Percentiles rank a stretch among this genome's conserved stretches.
Conservation (phyloP, 2,113 vertebrate species). For the Neotoma lepida region DNA sequence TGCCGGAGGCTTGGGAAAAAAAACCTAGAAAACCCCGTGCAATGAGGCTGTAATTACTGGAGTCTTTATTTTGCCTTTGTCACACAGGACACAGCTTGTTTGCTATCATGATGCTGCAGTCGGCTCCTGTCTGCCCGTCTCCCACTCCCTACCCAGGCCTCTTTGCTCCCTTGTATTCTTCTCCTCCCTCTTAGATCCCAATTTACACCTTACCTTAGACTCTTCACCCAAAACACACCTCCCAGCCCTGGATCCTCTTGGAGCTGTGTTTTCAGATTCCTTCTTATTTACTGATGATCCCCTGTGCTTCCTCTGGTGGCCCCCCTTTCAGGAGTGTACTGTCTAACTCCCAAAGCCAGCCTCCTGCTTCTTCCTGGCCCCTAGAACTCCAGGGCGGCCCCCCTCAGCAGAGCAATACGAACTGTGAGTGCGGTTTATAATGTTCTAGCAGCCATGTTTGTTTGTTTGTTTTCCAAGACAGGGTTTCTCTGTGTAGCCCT, state of each 20-base stretch:
- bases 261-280: not conserved
- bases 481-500: not conserved
- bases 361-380: not conserved
- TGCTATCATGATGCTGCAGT: not conserved
- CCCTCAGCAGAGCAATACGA: fast-evolving
- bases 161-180: not conserved
- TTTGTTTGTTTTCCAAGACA: not conserved
- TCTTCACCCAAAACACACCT: not conserved
- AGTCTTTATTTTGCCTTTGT: not conserved
- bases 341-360: not conserved
- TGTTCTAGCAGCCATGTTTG: not conserved
- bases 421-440: not conserved
- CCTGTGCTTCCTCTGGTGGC: too few species aligned
- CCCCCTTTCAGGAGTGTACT: not conserved
- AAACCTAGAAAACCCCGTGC: not conserved
- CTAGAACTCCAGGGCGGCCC: not conserved
- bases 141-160: not conserved
- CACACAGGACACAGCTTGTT: fast-evolving
- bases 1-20: not conserved
- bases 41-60: fast-evolving
- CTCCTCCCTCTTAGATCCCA: too few species aligned
- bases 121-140: not conserved
- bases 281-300: not conserved
- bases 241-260: too few species aligned
- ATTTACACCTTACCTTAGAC: not conserved